Evolutionary conservation across 2,888 invertebrate species (phyloP), one percentile per base, ranked within the genome.

Genomic region (Anodontia alba): DNA sequence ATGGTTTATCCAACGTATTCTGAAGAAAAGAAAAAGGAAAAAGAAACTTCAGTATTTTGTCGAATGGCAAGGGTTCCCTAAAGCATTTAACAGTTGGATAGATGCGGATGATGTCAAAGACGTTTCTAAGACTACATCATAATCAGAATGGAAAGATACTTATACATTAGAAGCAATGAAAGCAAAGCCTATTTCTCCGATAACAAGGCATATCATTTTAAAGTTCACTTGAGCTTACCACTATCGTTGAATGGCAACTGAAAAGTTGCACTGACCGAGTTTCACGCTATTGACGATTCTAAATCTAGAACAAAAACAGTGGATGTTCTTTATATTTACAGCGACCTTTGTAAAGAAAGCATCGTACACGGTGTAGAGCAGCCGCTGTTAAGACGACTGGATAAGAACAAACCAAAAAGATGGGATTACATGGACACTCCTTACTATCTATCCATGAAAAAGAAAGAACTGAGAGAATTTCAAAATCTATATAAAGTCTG

Each of bases 1-100:
- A n/a, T 87, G 84, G 83, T 80, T 83, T 29, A 84, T 87, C 12
- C 78, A 87, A 23, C 80, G 75, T 33, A 80, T 76, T 43, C n/a
- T 83, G 33, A 80, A 69, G 46, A 81, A 43, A 23, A 46, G 84
- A 46, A 81, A 76, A 54, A 33, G 77, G 0, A 78, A 82, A 42
- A 78, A 77, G 17, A 78, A 78, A 51, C 23, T 38, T 0, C 69
- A 80, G 42, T 83, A 80, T 67, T 78, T 70, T 33, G 80, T 81
- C 7, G 72, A 79, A 80, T 84, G 79, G 74, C 75, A 81, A 43
- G 81, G 78, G 0, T 81, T 79, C 51, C 79, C 79, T 20, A 70
- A 80, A 42, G 42, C 68, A 31, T 83, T 83, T 80, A 80, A 80
- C 49, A 80, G 80, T 69, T 83, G 80, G 80, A 38, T 83, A 68